These are phyloP conservation scores for Drosophila anomalipes DNA, from an alignment of 2,888 invertebrate species.

Conservation along the genomic window DNA sequence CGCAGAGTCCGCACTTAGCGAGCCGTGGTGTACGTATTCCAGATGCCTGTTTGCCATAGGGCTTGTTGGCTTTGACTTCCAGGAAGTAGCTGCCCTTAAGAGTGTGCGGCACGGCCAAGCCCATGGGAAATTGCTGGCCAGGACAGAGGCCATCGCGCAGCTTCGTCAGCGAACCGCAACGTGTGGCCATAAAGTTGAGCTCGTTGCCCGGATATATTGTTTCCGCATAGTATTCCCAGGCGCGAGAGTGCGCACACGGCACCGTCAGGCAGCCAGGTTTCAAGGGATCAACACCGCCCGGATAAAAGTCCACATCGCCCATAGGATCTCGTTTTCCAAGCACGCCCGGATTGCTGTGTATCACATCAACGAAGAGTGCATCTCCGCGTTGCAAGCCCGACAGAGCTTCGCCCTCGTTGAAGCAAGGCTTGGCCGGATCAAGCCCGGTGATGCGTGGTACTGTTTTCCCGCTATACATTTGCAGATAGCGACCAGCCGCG, in stretches of 20 bases:
- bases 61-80: constrained; percentile 71
- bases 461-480: constrained; percentile 64
- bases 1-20: constrained; percentile 54
- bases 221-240: constrained; percentile 83
- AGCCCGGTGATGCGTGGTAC: constrained; percentile 83
- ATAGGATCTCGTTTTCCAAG: constrained; percentile 83
- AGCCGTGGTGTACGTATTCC: constrained; percentile 6
- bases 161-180: constrained; percentile 80
- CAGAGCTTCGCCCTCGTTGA: constrained; percentile 83
- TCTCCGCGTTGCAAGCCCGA: constrained; percentile 83
- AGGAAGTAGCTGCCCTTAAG: constrained; percentile 84
- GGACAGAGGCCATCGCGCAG: constrained; percentile 75
- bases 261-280: constrained; percentile 79
- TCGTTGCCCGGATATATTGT: constrained; percentile 84
- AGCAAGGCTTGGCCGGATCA: constrained; percentile 85
- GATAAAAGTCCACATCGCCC: constrained; percentile 85
- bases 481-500: constrained; percentile 80
- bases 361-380: constrained; percentile 83
- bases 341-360: constrained; percentile 84
- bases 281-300: constrained; percentile 80
- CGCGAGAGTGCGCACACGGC: constrained; percentile 81
- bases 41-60: constrained; percentile 73
- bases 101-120: constrained; percentile 71
- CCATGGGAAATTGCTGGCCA: constrained; percentile 79
- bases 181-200: constrained; percentile 77